Percentiles rank a stretch among this genome's conserved stretches.
Conservation (phyloP, 2,888 invertebrate genomes). For the Malthinus flaveolus region DNA sequence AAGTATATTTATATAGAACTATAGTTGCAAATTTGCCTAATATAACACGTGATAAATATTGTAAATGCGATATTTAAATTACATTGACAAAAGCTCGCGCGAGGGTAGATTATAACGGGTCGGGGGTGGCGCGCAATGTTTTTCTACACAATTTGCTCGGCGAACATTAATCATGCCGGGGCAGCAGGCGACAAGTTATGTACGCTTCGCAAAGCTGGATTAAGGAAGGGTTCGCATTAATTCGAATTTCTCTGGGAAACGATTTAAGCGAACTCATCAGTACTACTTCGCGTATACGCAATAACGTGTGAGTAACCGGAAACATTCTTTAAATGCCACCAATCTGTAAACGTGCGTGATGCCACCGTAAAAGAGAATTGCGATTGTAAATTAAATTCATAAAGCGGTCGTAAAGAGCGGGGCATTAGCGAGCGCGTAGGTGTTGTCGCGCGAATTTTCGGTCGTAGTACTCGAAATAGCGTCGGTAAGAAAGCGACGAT, state of each 20-base stretch:
- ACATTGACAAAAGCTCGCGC: slow-evolving; percentile 27
- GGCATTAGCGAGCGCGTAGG: slow-evolving; percentile 26
- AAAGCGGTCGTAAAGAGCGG: slow-evolving; percentile 38
- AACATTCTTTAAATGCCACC: slow-evolving; percentile 13
- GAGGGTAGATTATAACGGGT: slow-evolving; percentile 40
- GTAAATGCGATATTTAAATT: slow-evolving; percentile 38
- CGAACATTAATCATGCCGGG: slow-evolving; percentile 55
- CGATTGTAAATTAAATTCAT: slow-evolving; percentile 42
- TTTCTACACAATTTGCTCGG: slow-evolving; percentile 59
- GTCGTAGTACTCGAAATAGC: slow-evolving; percentile 41
- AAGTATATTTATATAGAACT: neutral
- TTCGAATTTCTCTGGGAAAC: slow-evolving; percentile 30
- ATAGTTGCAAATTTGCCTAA: slow-evolving; percentile 16
- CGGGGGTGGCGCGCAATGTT: slow-evolving; percentile 50
- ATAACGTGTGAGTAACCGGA: slow-evolving; percentile 12
- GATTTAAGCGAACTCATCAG: slow-evolving; percentile 25
- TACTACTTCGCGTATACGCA: slow-evolving; percentile 12
- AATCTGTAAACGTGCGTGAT: slow-evolving; percentile 24
- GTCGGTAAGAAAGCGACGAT: slow-evolving; percentile 41
- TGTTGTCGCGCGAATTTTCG: slow-evolving; percentile 35
- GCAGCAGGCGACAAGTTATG: slow-evolving; percentile 33
- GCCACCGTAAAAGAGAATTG: slow-evolving; percentile 38
- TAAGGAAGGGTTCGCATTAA: slow-evolving; percentile 33
- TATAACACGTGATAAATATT: slow-evolving; percentile 31
- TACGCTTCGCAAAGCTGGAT: slow-evolving; percentile 31